Evolutionary conservation across 2,113 vertebrate species (phyloP).

Genomic region (Orientallactaga bullata): DNA sequence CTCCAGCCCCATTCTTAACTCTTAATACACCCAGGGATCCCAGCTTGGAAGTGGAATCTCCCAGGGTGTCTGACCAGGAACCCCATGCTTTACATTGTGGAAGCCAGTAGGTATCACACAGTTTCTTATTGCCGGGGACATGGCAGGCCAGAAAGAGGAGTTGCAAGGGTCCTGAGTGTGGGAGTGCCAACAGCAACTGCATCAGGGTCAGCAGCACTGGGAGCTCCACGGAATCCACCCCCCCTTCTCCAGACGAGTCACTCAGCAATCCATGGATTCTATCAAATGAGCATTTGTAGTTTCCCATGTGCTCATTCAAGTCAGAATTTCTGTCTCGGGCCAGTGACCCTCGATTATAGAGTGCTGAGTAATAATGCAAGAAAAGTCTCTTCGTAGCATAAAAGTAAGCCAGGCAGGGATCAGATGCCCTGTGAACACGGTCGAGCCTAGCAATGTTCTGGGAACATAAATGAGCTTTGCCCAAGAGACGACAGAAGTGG

Average conservation of each 20-base stretch:
- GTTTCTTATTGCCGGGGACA: background rate
- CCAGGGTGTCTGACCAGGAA: background rate
- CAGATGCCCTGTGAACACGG: background rate
- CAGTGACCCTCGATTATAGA: background rate
- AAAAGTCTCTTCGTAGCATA: background rate
- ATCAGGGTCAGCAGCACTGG: fast-evolving
- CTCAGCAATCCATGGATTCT: background rate
- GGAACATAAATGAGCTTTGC: background rate
- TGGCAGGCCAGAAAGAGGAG: background rate
- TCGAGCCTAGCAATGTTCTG: background rate
- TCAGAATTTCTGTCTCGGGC: background rate
- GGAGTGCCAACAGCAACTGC: background rate
- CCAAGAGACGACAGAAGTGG: background rate
- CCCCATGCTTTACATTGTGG: fast-evolving
- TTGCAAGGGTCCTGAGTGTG: background rate
- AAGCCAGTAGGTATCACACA: fast-evolving
- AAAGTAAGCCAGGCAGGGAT: background rate
- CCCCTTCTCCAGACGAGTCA: fast-evolving
- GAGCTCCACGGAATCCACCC: background rate
- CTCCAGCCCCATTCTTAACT: too few relatives aligned
- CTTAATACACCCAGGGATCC: too few relatives aligned
- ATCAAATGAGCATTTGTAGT: background rate
- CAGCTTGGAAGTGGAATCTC: background rate
- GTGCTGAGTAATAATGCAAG: background rate
- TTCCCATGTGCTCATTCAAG: background rate